Evolutionary conservation across 2,797 vertebrate species (phyloP), one percentile per base, ranked within the genome.

Genomic region (Arrhamphus sclerolepis): DNA sequence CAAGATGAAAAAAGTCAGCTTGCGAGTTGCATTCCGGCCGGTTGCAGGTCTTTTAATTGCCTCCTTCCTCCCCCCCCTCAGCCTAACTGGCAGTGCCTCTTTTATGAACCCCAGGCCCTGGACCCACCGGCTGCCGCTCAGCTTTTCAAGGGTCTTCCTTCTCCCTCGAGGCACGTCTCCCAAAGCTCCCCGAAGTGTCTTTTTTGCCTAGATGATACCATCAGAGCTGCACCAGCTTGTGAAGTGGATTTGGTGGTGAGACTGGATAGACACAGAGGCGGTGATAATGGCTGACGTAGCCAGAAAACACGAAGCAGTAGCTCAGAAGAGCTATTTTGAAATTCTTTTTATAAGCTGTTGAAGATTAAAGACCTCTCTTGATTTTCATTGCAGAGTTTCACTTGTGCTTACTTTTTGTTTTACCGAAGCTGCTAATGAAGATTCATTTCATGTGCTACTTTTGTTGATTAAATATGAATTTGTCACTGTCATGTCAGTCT

Each of bases 21-120:
- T 93, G 91, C 92, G 90, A 89, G 90, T 58, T 90, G 83, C 63
- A 70, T 89, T 90, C 87, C 90, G 91, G 89, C 89, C 91, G 92
- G 93, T 95, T 93, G 89, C 85, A 81, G 89, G 89, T 90, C 90
- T 94, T 87, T 84, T 97, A 96, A 96, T 96, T 94, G 93, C 91
- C 93, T 92, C 90, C 92, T 95, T 96, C 93, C 93, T 94, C 92
- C 93, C 93, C 70, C 59, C 34, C 34, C 24, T 6, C 24, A 90
- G 92, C 89, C 89, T 74, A 86, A 91, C 92, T 91, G 91, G 88
- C 93, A 81, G 80, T 48, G 75, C 90, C 90, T 91, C 83, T 91
- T 95, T 96, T 95, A 95, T 89, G 92, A 95, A 94, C 57, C 85
- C 66, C 83, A 85, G 86, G 56, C 82, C 91, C 92, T 83, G 72